Conservation (phyloP, 2,797 vertebrate species). For the Saxicola maurus region DNA sequence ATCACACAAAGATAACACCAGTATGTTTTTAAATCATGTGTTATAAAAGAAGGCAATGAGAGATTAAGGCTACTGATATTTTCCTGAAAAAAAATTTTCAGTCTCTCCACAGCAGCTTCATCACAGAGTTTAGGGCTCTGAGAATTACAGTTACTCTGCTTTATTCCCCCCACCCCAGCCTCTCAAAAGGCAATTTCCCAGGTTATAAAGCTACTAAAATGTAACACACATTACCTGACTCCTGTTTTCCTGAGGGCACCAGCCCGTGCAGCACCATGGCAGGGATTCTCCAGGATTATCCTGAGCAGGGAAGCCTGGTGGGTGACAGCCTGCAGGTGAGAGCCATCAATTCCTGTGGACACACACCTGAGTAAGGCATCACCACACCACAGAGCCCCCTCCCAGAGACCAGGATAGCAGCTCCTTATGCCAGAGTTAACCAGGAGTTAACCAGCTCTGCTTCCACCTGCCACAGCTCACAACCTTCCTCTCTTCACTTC, state of each 20-base stretch:
- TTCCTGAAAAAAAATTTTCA: neutral
- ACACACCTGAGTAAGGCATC: fast-evolving
- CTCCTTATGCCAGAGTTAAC: neutral
- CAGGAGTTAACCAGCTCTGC: neutral
- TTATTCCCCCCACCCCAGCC: neutral
- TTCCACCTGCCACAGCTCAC: neutral
- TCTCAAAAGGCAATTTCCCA: neutral
- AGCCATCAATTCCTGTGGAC: fast-evolving
- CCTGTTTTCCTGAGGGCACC: neutral
- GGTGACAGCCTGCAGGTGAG: too few species aligned
- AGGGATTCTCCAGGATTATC: neutral
- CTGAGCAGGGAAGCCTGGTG: neutral
- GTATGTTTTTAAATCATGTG: neutral
- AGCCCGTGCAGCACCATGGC: neutral
- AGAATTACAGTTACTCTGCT: neutral
- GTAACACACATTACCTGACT: fast-evolving
- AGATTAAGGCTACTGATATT: neutral
- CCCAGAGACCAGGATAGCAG: fast-evolving
- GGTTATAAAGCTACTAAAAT: neutral
- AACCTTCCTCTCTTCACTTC: neutral
- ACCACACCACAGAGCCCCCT: fast-evolving
- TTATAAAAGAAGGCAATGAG: neutral
- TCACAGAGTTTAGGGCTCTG: neutral
- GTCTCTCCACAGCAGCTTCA: neutral
- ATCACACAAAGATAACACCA: neutral